A percentile compares a stretch with the other conserved stretches of the same genome.
Conservation (phyloP, 2,113 vertebrate genomes). For the Eurystomus gularis region DNA sequence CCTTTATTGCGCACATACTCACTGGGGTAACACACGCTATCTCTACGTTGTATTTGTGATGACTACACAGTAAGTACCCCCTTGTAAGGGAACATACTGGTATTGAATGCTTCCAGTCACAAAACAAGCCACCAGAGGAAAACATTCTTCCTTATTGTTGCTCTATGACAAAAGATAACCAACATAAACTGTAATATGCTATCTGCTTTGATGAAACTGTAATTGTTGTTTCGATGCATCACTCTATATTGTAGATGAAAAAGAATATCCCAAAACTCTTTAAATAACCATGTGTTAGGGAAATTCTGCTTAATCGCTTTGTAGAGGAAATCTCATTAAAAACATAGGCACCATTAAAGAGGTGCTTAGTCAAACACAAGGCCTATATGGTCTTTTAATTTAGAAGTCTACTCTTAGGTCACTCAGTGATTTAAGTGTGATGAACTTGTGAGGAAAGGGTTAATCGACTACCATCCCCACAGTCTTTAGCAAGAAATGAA, state of each 20-base stretch:
- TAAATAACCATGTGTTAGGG: neutral
- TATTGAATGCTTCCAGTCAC: neutral
- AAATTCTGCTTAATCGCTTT: neutral
- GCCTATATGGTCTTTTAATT: neutral
- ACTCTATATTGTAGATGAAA: neutral
- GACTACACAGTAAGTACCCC: slow-evolving; percentile 10
- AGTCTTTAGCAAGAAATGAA: neutral
- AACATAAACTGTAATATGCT: neutral
- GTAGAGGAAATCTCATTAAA: neutral
- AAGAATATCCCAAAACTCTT: neutral
- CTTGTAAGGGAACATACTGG: neutral
- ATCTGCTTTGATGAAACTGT: neutral
- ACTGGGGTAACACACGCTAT: slow-evolving; percentile 8
- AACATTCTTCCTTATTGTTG: neutral
- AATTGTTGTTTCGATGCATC: neutral
- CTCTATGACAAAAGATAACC: neutral
- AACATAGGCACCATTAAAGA: neutral
- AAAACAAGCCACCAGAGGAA: slow-evolving; percentile 43
- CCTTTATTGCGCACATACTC: slow-evolving; percentile 15
- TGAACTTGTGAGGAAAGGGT: neutral
- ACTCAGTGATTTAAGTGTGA: neutral
- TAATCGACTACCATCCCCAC: neutral
- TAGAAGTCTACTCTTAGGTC: neutral
- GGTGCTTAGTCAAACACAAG: neutral
- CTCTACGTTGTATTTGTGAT: neutral